Evolutionary conservation across 2,888 invertebrate genomes (phyloP).

Genomic region (Metacarcinus magister): DNA sequence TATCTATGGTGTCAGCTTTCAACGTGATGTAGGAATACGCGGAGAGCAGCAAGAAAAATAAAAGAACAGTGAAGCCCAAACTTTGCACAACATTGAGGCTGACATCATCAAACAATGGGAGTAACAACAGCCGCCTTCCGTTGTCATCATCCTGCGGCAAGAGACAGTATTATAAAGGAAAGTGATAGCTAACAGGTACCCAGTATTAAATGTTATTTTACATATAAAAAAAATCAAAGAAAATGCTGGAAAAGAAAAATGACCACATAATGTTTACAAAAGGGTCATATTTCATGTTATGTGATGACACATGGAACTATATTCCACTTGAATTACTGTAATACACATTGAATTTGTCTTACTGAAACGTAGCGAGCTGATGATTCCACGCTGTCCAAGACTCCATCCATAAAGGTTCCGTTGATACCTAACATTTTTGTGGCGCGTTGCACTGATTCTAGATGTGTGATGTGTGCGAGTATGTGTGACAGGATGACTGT

Average conservation of each 20-base stretch:
- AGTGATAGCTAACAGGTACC: neutral
- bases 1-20: neutral
- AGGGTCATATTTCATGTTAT: neutral
- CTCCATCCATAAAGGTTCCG: neutral
- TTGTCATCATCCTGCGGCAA: constrained; percentile 49
- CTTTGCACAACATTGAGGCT: constrained; percentile 63
- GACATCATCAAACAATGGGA: constrained; percentile 60
- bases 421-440: neutral
- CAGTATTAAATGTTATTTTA: neutral
- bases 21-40: constrained; percentile 59
- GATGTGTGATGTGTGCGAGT: neutral
- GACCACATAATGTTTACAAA: neutral
- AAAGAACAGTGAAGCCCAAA: constrained; percentile 64
- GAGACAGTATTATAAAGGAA: neutral
- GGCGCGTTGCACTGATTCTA: neutral
- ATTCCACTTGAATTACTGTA: too few relatives aligned
- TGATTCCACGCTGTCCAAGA: neutral
- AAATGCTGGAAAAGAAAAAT: neutral
- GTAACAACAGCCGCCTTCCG: constrained; percentile 61
- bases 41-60: constrained; percentile 66
- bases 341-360: neutral
- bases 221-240: neutral
- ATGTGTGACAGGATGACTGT: neutral
- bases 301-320: neutral
- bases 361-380: neutral